Evolutionary conservation across 2,888 invertebrate genomes (phyloP).

Genomic region (Lepidochrysops patricia): DNA sequence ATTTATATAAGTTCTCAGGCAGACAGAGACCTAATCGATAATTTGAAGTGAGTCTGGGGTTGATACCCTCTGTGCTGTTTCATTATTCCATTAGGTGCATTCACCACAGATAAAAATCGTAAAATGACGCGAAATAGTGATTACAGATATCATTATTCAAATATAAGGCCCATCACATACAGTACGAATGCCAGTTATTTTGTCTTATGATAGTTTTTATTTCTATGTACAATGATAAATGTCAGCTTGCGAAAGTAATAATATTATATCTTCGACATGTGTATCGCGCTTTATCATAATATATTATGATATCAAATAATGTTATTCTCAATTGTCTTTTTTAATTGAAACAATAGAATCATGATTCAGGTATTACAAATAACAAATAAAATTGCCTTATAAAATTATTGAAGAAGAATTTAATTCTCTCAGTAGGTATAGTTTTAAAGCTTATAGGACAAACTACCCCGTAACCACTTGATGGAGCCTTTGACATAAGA

Average conservation of each 20-base stretch:
- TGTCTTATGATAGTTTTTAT: no score
- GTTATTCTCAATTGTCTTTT: no score
- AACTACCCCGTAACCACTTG: not conserved
- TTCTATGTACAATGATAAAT: no score
- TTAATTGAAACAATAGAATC: no score
- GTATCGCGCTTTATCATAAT: no score
- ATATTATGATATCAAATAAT: not conserved
- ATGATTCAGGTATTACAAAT: not conserved
- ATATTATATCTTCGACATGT: no score
- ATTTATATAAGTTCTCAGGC: not conserved
- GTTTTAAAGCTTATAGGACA: not conserved
- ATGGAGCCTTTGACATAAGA: not conserved
- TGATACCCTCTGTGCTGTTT: not conserved
- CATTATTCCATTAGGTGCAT: conserved; percentile 3
- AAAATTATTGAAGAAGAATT: not conserved
- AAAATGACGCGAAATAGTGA: no score
- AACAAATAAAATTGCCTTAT: no score
- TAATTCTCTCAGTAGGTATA: not conserved
- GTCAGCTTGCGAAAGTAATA: no score
- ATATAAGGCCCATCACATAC: no score
- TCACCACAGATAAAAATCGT: not conserved
- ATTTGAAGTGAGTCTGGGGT: conserved; percentile 6
- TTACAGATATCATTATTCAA: no score
- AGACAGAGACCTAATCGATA: not conserved
- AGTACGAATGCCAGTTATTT: no score